phyloP scores from a whole-genome alignment of 92 coral and sea anemone species.

The Porites cylindrica region DNA sequence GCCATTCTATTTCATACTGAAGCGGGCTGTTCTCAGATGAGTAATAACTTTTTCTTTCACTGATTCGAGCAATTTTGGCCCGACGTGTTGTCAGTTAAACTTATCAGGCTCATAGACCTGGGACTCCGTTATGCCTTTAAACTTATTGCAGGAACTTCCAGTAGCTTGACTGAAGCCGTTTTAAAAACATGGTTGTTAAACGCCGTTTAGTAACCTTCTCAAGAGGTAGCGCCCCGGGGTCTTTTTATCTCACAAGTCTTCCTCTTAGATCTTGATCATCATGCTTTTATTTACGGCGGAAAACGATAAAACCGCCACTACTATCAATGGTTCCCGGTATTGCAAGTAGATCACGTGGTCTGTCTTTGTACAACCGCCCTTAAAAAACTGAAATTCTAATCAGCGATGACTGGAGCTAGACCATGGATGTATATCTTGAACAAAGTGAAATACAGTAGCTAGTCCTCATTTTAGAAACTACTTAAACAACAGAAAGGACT shows the following conservation, averaged over 20 bases:
- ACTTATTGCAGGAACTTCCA: no score
- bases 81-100: no score
- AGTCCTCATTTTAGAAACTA: no score
- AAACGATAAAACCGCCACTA: slow-evolving; percentile 8
- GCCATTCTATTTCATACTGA: background rate
- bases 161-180: background rate
- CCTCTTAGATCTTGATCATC: background rate
- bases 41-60: no score
- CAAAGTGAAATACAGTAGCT: no score
- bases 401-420: no score
- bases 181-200: background rate
- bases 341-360: background rate
- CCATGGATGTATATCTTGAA: no score
- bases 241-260: background rate
- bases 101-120: no score
- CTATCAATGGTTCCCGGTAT: background rate
- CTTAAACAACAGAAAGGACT: no score
- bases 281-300: slow-evolving; percentile 8
- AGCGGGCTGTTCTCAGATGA: slow-evolving; percentile 9
- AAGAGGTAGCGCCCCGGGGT: no score
- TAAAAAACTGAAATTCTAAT: no score
- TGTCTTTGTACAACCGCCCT: background rate
- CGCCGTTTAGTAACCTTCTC: slow-evolving; percentile 5
- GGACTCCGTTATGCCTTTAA: no score
- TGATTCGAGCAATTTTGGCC: background rate